phyloP scores from a whole-genome alignment of 2,888 invertebrate genomes.

The Habrosyne pyritoides region DNA sequence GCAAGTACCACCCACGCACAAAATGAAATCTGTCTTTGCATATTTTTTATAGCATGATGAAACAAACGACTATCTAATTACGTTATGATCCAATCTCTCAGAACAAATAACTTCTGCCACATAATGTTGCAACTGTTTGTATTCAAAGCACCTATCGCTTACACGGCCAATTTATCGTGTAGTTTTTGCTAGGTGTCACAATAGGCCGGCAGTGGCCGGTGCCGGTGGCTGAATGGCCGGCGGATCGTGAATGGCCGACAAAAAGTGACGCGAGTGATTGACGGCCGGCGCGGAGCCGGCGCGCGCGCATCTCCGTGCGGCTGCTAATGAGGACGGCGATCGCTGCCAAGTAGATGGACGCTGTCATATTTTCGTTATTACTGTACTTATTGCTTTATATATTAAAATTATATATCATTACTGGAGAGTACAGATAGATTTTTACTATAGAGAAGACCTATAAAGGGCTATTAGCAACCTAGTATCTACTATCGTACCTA shows the following conservation, averaged over 20 bases:
- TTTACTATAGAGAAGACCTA: too few relatives aligned
- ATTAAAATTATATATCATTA: too few relatives aligned
- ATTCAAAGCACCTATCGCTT: conserved; percentile 17
- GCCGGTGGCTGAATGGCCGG: conserved; percentile 10
- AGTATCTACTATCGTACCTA: too few relatives aligned
- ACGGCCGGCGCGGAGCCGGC: conserved; percentile 19
- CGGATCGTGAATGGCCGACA: conserved; percentile 16
- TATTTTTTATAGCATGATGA: not conserved
- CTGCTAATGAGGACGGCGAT: conserved; percentile 17
- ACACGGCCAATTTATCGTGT: conserved; percentile 26
- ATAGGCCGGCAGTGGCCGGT: conserved; percentile 16
- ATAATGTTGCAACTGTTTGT: conserved; percentile 16
- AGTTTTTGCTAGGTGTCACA: conserved; percentile 23
- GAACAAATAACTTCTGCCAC: conserved; percentile 1
- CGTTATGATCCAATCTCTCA: not conserved
- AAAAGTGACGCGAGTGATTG: conserved; percentile 28
- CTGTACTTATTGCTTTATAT: not conserved
- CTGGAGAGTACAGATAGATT: too few relatives aligned
- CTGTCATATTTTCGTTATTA: not conserved
- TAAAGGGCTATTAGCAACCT: too few relatives aligned
- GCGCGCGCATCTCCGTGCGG: conserved; percentile 16
- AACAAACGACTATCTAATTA: not conserved
- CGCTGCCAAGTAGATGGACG: not conserved
- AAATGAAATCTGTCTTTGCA: not conserved
- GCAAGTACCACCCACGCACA: not conserved